A percentile compares a stretch with the other conserved stretches of the same genome.
phyloP scores from a whole-genome alignment of 2,888 invertebrate species.

The Maniola hyperantus region DNA sequence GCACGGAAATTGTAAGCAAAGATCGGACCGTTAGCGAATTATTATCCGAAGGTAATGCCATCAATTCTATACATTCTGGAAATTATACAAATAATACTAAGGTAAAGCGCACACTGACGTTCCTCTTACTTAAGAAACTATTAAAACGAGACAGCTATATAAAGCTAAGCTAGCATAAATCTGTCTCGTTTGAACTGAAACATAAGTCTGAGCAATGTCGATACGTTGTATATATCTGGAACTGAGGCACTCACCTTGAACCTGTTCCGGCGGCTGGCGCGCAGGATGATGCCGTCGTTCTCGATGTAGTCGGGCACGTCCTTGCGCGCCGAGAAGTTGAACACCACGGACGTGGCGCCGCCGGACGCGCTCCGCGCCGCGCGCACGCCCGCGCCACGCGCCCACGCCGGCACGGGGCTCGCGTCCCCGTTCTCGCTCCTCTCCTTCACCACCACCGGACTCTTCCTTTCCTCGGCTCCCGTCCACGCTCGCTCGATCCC shows the following conservation, averaged over 20 bases:
- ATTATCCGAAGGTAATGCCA: neutral
- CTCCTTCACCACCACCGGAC: conserved; percentile 39
- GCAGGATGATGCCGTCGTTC: conserved; percentile 91
- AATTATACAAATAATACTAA: too few relatives aligned
- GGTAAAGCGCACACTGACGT: too few relatives aligned
- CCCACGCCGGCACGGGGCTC: conserved; percentile 66
- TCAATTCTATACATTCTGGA: too few relatives aligned
- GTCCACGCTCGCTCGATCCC: conserved; percentile 66
- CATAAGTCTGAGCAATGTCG: too few relatives aligned
- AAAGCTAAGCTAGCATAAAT: too few relatives aligned
- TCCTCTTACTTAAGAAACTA: too few relatives aligned
- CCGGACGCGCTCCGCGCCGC: conserved; percentile 48
- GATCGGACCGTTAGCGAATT: neutral
- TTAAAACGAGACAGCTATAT: too few relatives aligned
- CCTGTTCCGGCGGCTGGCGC: conserved; percentile 85
- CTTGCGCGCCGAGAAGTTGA: conserved; percentile 93
- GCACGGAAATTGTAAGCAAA: neutral
- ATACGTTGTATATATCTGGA: too few relatives aligned
- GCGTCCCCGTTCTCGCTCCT: conserved; percentile 54
- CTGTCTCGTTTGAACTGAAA: too few relatives aligned
- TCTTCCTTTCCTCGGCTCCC: conserved; percentile 47
- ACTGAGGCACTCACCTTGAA: conserved; percentile 85
- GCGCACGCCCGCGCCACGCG: conserved; percentile 44
- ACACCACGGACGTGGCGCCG: conserved; percentile 89
- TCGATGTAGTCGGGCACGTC: conserved; percentile 96